Percentiles rank a stretch among this genome's conserved stretches.
phyloP scores from a whole-genome alignment of 1,140 invertebrate species.

The Neoseiulus cucumeris region DNA sequence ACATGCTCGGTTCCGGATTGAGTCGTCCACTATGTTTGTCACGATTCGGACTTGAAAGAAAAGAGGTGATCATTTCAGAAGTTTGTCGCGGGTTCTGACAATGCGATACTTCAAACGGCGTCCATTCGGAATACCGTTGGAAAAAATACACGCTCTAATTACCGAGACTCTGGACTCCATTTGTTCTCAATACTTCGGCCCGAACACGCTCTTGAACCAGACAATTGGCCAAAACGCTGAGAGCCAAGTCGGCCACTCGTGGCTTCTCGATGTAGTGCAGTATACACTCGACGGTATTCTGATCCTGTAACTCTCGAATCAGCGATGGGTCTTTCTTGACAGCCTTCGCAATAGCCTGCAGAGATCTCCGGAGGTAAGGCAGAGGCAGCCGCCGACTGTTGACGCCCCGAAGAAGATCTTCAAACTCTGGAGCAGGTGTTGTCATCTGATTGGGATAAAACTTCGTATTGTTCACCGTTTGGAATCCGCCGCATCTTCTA shows the following conservation, averaged over 20 bases:
- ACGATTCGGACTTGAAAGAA: not conserved
- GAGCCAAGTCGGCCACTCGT: not conserved
- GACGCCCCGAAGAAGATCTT: not conserved
- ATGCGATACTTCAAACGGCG: no score
- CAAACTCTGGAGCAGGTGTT: not conserved
- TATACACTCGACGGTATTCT: not conserved
- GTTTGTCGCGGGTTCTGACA: no score
- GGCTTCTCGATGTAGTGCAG: conserved; percentile 8
- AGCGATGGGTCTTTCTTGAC: not conserved
- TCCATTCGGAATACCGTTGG: no score
- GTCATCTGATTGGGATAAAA: no score
- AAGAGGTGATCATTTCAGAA: not conserved
- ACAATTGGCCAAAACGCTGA: not conserved
- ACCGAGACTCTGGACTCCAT: not conserved
- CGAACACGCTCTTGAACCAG: not conserved
- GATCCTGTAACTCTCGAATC: not conserved
- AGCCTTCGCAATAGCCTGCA: not conserved
- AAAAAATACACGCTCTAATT: no score
- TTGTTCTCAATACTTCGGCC: not conserved
- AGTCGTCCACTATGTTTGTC: not conserved
- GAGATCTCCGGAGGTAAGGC: not conserved
- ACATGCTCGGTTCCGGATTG: conserved; percentile 16
- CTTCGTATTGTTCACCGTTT: no score
- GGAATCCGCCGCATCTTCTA: no score
- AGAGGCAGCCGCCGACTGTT: not conserved